Evolutionary conservation across 2,113 vertebrate species (phyloP), one percentile per base, ranked within the genome.

Genomic region (Actenoides lindsayi): DNA sequence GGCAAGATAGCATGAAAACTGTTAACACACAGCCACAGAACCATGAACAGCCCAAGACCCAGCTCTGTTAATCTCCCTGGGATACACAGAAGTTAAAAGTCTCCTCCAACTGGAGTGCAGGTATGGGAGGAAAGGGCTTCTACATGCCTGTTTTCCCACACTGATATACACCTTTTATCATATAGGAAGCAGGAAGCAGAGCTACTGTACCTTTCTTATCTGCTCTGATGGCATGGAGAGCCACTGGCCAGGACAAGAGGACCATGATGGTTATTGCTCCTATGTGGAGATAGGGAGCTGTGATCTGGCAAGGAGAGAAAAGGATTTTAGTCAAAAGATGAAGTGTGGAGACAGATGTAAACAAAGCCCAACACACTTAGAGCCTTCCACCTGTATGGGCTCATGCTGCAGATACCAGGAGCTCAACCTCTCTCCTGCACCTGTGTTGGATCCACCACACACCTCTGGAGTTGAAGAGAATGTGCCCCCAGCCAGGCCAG

Each of bases 281-380:
- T 84, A 99, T 37, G 4, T 99, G 99, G 41, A 99, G 98, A 92
- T 98, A 99, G 21, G 99, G 99, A 54, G 99, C 99, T 2, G 99
- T 99, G 75, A 99, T 97, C 99, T 99, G 89, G 65, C 18, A 83
- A 84, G 60, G 50, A 89, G 39, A 86, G 4, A 75, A 94, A 69
- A 37, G 13, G 10, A 51, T 48, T 87, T 80, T 64, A 48, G 14
- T 60, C 25, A 71, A 71, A 92, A 13, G 33, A 69, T 73, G 21
- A 79, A 56, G 35, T 9, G 15, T 44, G 59, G 67, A 90, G 39
- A 42, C 13, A 41, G 35, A 20, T 6, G 16, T 73, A 86, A 93
- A 62, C 18, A 56, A 87, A 31, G 5, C 10, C 42, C 21, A 83
- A 5, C 35, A 56, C 0, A 0, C 24, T 21, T 60, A 48, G 39